phyloP scores from a whole-genome alignment of 1,140 invertebrate genomes.

The Bombyx mandarina region DNA sequence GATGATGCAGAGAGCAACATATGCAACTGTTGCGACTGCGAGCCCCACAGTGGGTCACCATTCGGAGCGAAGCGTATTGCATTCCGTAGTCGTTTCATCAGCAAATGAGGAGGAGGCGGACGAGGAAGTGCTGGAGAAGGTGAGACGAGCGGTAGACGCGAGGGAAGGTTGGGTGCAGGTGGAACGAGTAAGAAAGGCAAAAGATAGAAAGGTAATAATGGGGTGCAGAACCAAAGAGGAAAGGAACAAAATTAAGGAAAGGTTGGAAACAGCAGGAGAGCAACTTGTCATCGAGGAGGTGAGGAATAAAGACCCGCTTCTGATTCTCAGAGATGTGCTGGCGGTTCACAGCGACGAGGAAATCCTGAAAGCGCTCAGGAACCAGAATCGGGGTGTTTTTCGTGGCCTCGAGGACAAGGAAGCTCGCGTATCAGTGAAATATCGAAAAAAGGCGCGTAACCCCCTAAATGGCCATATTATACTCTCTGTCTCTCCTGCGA shows the following conservation, averaged over 20 bases:
- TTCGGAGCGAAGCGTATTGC: background rate
- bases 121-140: background rate
- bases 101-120: background rate
- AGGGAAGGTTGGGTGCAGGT: background rate
- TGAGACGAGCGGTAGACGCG: background rate
- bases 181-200: conserved; percentile 2
- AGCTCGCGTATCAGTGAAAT: conserved; percentile 2
- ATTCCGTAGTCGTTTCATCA: background rate
- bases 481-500: background rate
- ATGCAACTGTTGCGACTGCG: too few species aligned
- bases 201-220: conserved; percentile 6
- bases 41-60: too few species aligned
- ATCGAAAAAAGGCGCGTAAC: conserved; percentile 9
- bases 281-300: conserved; percentile 5
- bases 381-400: conserved; percentile 9
- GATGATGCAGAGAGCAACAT: too few species aligned
- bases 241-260: background rate
- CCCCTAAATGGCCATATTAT: conserved; percentile 1
- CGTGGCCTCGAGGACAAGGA: background rate
- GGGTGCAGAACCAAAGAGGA: conserved; percentile 1
- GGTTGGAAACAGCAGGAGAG: background rate
- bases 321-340: conserved; percentile 13
- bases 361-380: conserved; percentile 6
- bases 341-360: conserved; percentile 5
- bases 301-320: conserved; percentile 12